These are phyloP conservation scores for Drosophila hydei DNA, from an alignment of 1,140 invertebrate species.

Conservation along the genomic window DNA sequence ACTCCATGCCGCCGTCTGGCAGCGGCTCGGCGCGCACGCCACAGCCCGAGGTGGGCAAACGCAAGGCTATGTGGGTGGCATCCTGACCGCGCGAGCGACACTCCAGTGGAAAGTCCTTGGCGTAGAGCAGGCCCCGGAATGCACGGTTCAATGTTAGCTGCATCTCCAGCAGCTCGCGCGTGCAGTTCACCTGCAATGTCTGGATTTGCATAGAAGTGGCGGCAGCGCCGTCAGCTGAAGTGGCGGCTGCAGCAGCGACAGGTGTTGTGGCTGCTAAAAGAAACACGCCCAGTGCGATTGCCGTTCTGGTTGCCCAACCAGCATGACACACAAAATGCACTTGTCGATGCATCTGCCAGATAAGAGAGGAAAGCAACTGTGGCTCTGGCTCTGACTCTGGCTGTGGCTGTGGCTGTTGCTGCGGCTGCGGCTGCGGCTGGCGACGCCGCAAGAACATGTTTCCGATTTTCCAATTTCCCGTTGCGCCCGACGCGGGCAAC, in stretches of 20 bases:
- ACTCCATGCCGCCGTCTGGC: slow-evolving; percentile 85
- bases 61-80: slow-evolving; percentile 84
- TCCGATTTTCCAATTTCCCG: slow-evolving; percentile 80
- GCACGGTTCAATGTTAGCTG: slow-evolving; percentile 86
- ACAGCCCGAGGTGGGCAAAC: slow-evolving; percentile 88
- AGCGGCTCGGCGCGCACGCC: slow-evolving; percentile 86
- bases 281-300: slow-evolving; percentile 25
- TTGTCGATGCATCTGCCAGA: slow-evolving; percentile 60
- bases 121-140: slow-evolving; percentile 89
- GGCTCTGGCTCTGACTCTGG: background rate
- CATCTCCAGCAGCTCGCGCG: slow-evolving; percentile 85
- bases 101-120: slow-evolving; percentile 88
- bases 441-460: slow-evolving; percentile 73
- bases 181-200: slow-evolving; percentile 84
- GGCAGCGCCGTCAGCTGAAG: background rate
- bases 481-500: slow-evolving; percentile 45
- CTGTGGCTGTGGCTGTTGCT: background rate
- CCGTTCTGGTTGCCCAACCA: slow-evolving; percentile 74
- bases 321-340: slow-evolving; percentile 71
- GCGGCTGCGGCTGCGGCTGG: slow-evolving; percentile 19
- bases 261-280: slow-evolving; percentile 14
- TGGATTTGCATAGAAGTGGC: slow-evolving; percentile 58
- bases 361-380: slow-evolving; percentile 48
- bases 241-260: slow-evolving; percentile 7
- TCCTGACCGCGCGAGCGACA: slow-evolving; percentile 85